A percentile compares a stretch with the other conserved stretches of the same genome.
These are phyloP conservation scores for Bombus confusus DNA, from an alignment of 1,140 invertebrate species.

Conservation along the genomic window DNA sequence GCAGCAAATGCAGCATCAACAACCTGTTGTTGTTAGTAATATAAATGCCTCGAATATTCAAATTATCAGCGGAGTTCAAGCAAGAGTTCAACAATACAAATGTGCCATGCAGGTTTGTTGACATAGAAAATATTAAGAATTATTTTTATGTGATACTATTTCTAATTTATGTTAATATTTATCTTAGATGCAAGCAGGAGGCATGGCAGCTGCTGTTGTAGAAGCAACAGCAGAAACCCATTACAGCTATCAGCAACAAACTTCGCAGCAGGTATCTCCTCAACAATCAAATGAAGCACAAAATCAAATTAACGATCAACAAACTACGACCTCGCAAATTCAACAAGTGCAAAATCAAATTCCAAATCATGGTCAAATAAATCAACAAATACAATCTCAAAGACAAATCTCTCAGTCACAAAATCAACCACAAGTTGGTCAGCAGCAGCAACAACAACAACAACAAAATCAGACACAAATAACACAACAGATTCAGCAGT, in stretches of 20 bases:
- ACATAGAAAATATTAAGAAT: slow-evolving; percentile 21
- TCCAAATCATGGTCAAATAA: slow-evolving; percentile 79
- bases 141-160: background rate
- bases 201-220: slow-evolving; percentile 77
- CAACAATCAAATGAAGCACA: slow-evolving; percentile 76
- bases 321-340: slow-evolving; percentile 73
- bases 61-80: slow-evolving; percentile 82
- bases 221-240: slow-evolving; percentile 79
- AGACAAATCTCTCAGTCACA: slow-evolving; percentile 75
- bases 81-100: slow-evolving; percentile 82
- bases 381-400: slow-evolving; percentile 81
- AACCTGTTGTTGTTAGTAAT: slow-evolving; percentile 82
- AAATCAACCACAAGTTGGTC: slow-evolving; percentile 76
- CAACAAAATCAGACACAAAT: slow-evolving; percentile 70
- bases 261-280: slow-evolving; percentile 75
- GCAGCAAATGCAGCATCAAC: slow-evolving; percentile 73
- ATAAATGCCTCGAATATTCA: slow-evolving; percentile 83
- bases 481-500: slow-evolving; percentile 78
- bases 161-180: background rate
- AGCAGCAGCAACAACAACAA: slow-evolving; percentile 63
- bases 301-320: slow-evolving; percentile 77
- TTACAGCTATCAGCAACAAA: slow-evolving; percentile 80
- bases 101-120: slow-evolving; percentile 82
- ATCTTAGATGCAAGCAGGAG: slow-evolving; percentile 79
- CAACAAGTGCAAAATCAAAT: slow-evolving; percentile 80